Base-by-base conservation (phyloP, 2,797 vertebrate species). In the Hylomyscus alleni region DNA sequence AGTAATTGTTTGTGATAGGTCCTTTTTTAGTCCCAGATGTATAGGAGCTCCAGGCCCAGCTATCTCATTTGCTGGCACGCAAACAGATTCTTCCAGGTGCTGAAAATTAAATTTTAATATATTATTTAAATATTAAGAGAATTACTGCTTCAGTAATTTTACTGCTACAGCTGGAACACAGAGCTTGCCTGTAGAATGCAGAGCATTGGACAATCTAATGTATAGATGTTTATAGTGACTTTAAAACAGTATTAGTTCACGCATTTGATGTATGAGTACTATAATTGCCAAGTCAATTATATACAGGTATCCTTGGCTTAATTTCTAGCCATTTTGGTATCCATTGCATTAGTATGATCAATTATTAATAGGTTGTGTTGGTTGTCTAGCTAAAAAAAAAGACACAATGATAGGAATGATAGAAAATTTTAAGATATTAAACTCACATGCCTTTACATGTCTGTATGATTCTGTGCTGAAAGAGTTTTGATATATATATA, bases 61-160 rank as follows among this genome's bases (percentile, higher is more conserved):
- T 98, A 98, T 98, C 98, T 98, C 98, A 98, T 98, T 99, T 99
- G 98, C 98, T 98, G 98, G 98, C 98, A 98, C 91, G 97, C 97
- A 98, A 98, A 98, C 98, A 98, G 98, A 98, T 98, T 98, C 98
- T 99, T 99, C 98, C 99, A 99, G 99, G 98, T 99, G 98, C 99
- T 99, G 98, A 97, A 98, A 99, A 99, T 99, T 98, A 99, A 99
- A 99, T 98, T 99, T 99, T 99, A 98, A 99, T 99, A 98, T 98
- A 99, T 99, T 99, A 99, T 99, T 99, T 99, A 99, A 99, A 99
- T 99, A 99, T 99, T 99, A 98, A 99, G 98, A 98, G 98, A 98
- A 99, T 98, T 99, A 98, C 98, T 97, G 97, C 98, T 99, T 99
- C 97, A 98, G 98, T 98, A 97, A 98, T 98, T 98, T 98, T 98